Evolutionary conservation across 1,140 invertebrate species (phyloP), one percentile per base, ranked within the genome.

Genomic region (Caenorhabditis latens): DNA sequence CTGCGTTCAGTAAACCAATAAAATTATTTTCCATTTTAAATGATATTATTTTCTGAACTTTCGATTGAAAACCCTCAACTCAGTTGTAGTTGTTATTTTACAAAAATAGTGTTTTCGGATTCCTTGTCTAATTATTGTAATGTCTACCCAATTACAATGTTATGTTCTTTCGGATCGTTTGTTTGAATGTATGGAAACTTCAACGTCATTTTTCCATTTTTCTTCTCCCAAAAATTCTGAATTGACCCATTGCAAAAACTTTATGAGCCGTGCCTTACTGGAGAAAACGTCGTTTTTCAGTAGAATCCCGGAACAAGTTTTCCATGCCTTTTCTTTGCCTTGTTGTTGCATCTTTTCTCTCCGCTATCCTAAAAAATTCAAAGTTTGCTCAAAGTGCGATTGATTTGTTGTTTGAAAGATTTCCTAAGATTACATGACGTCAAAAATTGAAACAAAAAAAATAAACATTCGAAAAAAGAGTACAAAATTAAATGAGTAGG

Each of bases 191-290:
- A 8, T n/a, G 9, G 5, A 11, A 63, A 63, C 8, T 63, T 63
- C 58, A 63, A 63, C 21, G 24, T 32, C 24, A 32, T 32, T 32
- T 32, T 9, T 63, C n/a, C 24, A 21, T 11, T 40, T 40, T 21
- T 63, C 61, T 40, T 32, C 19, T 32, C 32, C 32, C 1, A n/a
- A 63, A 63, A 63, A 63, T 7, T 24, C 5, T 14, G n/a, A 63
- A 63, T 4, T 32, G 24, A 6, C 61, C 61, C 24, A 63, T 63
- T 63, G 32, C 11, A 9, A 21, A 19, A 32, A 11, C 61, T 63
- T 63, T 63, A 63, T 63, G 61, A 63, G 61, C 61, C 61, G 24
- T 63, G 61, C 14, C 61, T 63, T 63, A 6, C 24, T 21, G 61
- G 11, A 53, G 50, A 53, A 53, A 63, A 63, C 8, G 57, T 58